A percentile compares a stretch with the other conserved stretches of the same genome.
These are phyloP conservation scores for Andrena minutula DNA, from an alignment of 2,888 invertebrate species.

Conservation along the genomic window DNA sequence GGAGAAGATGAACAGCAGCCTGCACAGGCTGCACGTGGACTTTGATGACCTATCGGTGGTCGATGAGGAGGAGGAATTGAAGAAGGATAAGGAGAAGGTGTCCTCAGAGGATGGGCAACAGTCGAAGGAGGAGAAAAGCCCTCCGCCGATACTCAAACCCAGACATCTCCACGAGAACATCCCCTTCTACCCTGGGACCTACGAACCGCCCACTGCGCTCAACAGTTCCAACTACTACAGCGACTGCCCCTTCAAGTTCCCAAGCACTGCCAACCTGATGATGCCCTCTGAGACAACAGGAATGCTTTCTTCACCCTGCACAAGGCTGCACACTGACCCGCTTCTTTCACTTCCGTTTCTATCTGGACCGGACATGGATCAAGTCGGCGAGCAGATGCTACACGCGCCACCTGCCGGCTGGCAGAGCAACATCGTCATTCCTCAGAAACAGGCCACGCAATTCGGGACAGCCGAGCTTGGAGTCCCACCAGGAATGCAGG, in stretches of 20 bases:
- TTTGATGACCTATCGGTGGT: slow-evolving; percentile 92
- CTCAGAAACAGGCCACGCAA: slow-evolving; percentile 41
- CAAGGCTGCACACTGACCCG: slow-evolving; percentile 69
- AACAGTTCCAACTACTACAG: slow-evolving; percentile 73
- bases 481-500: slow-evolving; percentile 15
- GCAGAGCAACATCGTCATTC: slow-evolving; percentile 63
- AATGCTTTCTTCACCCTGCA: slow-evolving; percentile 69
- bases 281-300: slow-evolving; percentile 40
- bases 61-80: slow-evolving; percentile 88
- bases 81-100: slow-evolving; percentile 75
- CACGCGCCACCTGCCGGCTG: slow-evolving; percentile 74
- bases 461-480: slow-evolving; percentile 4
- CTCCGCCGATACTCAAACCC: slow-evolving; percentile 46
- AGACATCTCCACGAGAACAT: slow-evolving; percentile 71
- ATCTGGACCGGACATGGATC: slow-evolving; percentile 30
- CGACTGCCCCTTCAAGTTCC: slow-evolving; percentile 79
- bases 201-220: slow-evolving; percentile 62
- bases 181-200: slow-evolving; percentile 67
- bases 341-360: slow-evolving; percentile 52
- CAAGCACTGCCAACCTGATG: slow-evolving; percentile 64
- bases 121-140: slow-evolving; percentile 45
- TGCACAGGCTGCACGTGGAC: slow-evolving; percentile 80
- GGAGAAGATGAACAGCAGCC: slow-evolving; percentile 83
- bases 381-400: slow-evolving; percentile 51
- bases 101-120: slow-evolving; percentile 40